These are phyloP conservation scores for Sibirionetta formosa DNA, from an alignment of 2,797 vertebrate species.

Conservation along the genomic window DNA sequence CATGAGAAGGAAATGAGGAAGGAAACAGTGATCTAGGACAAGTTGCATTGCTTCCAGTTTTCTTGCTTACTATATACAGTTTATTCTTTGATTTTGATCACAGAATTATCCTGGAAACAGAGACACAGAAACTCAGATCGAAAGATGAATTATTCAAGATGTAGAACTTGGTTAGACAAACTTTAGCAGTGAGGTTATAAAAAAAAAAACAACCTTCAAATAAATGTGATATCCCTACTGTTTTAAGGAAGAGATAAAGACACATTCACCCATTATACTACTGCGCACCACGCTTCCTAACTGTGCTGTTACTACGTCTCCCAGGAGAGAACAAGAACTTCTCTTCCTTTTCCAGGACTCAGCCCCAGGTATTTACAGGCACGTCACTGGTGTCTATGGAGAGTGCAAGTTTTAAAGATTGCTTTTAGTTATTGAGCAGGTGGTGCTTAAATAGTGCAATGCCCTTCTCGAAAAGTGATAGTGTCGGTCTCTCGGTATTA, in stretches of 20 bases:
- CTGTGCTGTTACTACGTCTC: neutral
- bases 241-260: neutral
- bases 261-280: neutral
- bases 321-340: neutral
- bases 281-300: neutral
- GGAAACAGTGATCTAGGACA: neutral
- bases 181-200: neutral
- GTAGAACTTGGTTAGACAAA: slow-evolving; percentile 24
- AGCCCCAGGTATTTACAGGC: neutral
- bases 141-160: slow-evolving; percentile 57
- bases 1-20: neutral
- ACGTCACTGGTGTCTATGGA: neutral
- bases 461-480: neutral
- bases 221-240: neutral
- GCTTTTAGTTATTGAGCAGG: neutral
- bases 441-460: neutral
- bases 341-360: neutral
- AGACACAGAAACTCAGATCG: slow-evolving; percentile 48
- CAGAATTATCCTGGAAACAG: slow-evolving; percentile 25
- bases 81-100: slow-evolving; percentile 31
- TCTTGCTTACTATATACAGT: neutral
- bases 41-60: neutral
- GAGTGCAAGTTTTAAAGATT: neutral
- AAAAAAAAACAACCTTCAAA: neutral
- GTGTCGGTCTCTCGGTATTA: neutral